phyloP scores from a whole-genome alignment of 2,888 invertebrate genomes.

The Amiota minor region DNA sequence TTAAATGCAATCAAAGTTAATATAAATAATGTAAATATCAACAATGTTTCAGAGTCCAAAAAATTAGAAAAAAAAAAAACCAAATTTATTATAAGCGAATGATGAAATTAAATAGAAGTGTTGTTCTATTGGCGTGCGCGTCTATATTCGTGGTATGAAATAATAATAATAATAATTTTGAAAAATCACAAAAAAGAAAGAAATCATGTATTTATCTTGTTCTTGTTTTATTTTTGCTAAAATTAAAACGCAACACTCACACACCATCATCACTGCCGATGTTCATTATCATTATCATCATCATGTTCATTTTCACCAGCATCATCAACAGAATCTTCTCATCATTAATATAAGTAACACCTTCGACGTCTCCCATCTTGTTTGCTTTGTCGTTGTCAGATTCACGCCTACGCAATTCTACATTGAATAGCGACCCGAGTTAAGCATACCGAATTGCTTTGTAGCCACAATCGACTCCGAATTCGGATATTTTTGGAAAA shows the following conservation, averaged over 20 bases:
- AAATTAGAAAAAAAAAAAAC: background rate
- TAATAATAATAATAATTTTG: constrained; percentile 34
- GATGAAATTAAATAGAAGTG: constrained; percentile 16
- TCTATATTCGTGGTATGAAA: constrained; percentile 43
- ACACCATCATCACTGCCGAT: constrained; percentile 39
- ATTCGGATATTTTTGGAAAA: constrained; percentile 71
- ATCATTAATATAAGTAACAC: background rate
- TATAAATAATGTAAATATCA: no score
- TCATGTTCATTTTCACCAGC: background rate
- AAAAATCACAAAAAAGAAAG: constrained; percentile 51
- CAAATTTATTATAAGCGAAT: constrained; percentile 17
- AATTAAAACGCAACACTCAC: constrained; percentile 61
- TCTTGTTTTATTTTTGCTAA: constrained; percentile 46
- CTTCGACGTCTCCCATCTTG: background rate
- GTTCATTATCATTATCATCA: constrained; percentile 18
- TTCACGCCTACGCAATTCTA: constrained; percentile 56
- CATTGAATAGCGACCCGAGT: constrained; percentile 10
- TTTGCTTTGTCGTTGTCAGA: constrained; percentile 9
- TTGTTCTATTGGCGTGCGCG: constrained; percentile 36
- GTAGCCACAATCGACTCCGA: constrained; percentile 58
- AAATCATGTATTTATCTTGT: constrained; percentile 40
- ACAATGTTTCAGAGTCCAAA: no score
- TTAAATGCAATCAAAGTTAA: no score
- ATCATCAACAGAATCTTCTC: background rate
- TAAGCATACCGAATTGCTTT: constrained; percentile 12